Evolutionary conservation across 2,797 vertebrate genomes (phyloP).

Genomic region (Chrosomus eos): DNA sequence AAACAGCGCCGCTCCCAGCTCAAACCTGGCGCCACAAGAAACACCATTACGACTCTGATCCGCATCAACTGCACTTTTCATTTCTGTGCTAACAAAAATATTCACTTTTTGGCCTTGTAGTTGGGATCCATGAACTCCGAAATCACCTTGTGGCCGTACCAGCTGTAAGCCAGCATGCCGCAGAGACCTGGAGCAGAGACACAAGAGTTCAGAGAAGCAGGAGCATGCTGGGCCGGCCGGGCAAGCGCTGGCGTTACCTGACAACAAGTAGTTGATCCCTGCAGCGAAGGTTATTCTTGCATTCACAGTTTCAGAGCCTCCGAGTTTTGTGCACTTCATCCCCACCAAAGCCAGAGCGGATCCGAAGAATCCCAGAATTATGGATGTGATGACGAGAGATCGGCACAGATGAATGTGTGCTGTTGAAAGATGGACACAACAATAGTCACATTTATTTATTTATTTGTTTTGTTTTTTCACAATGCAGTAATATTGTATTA

Average conservation of each 20-base stretch:
- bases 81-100: neutral
- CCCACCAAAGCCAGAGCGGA: slow-evolving; percentile 78
- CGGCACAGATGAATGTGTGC: slow-evolving; percentile 83
- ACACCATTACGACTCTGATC: neutral
- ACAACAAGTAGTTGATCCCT: slow-evolving; percentile 78
- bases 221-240: too few relatives aligned
- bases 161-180: slow-evolving; percentile 76
- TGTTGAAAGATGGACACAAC: slow-evolving; percentile 58
- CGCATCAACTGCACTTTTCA: neutral
- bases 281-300: slow-evolving; percentile 79
- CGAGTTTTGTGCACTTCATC: slow-evolving; percentile 85
- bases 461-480: neutral
- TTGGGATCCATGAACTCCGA: slow-evolving; percentile 74
- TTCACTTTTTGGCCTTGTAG: slow-evolving; percentile 74
- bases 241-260: slow-evolving; percentile 67
- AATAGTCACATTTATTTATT: neutral
- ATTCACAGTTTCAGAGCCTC: slow-evolving; percentile 77
- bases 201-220: neutral
- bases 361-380: slow-evolving; percentile 79
- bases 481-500: neutral
- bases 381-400: slow-evolving; percentile 78
- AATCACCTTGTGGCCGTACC: slow-evolving; percentile 77
- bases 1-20: slow-evolving; percentile 91
- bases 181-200: slow-evolving; percentile 73
- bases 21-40: slow-evolving; percentile 81